Evolutionary conservation across 2,113 vertebrate species (phyloP), one percentile per base, ranked within the genome.

Genomic region (Channa maculata): DNA sequence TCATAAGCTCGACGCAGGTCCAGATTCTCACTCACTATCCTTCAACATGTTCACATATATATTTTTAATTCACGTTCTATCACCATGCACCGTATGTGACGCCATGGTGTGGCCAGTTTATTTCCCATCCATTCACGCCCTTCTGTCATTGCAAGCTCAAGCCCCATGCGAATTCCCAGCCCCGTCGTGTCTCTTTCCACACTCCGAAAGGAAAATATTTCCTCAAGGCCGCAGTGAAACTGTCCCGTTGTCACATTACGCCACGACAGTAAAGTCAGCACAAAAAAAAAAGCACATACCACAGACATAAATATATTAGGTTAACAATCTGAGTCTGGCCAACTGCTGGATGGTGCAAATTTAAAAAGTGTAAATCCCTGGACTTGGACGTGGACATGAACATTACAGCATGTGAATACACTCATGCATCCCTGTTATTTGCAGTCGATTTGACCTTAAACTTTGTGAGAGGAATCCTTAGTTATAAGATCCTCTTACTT

Each of bases 141-240:
- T 36, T 51, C 46, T 65, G 52, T 72, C 76, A 77, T 79, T 83
- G 80, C 79, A 72, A 82, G 84, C 71, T 74, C 60, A 45, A 71
- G 39, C 9, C 65, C 49, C 57, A 44, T 61, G 66, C 77, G 74
- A 79, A 72, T 88, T 78, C 66, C 71, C 38, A 8, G 1, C 61
- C 45, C 61, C n/a, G 33, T 6, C 36, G 65, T 13, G 53, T 49
- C 57, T 48, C 63, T 61, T 57, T 74, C 70, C 70, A 55, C 77
- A 13, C 76, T 71, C 74, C 33, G 14, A 7, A 14, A 65, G 54
- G 60, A 75, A 85, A 82, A 82, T 67, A 78, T 79, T 75, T 66
- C 64, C 65, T 71, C 59, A 71, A 86, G 84, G 79, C 54, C 57
- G 15, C 41, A 53, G 39, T 15, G 43, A 24, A 53, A 79, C 81